These are phyloP conservation scores for Myiotriccus ornatus DNA, from an alignment of 2,797 vertebrate genomes.

Conservation along the genomic window DNA sequence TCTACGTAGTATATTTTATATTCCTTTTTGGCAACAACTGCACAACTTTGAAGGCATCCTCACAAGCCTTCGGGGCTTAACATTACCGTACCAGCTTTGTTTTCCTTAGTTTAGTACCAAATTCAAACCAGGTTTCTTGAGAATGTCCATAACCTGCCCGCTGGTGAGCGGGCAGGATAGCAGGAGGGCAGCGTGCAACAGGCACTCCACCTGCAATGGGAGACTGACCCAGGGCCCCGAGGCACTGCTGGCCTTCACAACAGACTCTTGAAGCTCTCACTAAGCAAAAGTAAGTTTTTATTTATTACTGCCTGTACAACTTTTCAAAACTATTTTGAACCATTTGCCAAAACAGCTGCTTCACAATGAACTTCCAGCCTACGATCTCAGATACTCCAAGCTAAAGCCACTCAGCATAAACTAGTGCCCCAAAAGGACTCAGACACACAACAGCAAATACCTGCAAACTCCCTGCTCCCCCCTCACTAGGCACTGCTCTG, in stretches of 20 bases:
- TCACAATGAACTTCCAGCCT: background rate
- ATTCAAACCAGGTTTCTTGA: background rate
- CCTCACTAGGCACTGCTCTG: background rate
- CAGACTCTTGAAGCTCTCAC: background rate
- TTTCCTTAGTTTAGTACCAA: background rate
- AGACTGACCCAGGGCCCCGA: background rate
- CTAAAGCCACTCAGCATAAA: background rate
- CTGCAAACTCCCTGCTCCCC: background rate
- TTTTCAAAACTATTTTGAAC: background rate
- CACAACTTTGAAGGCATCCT: background rate
- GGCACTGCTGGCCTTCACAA: background rate
- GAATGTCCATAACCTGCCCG: background rate
- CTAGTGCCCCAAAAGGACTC: background rate
- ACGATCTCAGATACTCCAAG: background rate
- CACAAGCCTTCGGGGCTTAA: background rate
- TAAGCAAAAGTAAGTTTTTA: background rate
- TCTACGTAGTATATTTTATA: background rate
- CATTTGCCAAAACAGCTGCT: background rate
- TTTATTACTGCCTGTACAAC: background rate
- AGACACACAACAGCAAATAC: background rate
- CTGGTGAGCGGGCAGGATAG: accelerated
- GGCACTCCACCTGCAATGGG: background rate
- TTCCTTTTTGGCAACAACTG: conserved; percentile 9
- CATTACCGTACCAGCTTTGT: background rate
- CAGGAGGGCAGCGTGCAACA: background rate